Evolutionary conservation across 2,888 invertebrate genomes (phyloP), one percentile per base, ranked within the genome.

Genomic region (Rhorus exstirpatorius): DNA sequence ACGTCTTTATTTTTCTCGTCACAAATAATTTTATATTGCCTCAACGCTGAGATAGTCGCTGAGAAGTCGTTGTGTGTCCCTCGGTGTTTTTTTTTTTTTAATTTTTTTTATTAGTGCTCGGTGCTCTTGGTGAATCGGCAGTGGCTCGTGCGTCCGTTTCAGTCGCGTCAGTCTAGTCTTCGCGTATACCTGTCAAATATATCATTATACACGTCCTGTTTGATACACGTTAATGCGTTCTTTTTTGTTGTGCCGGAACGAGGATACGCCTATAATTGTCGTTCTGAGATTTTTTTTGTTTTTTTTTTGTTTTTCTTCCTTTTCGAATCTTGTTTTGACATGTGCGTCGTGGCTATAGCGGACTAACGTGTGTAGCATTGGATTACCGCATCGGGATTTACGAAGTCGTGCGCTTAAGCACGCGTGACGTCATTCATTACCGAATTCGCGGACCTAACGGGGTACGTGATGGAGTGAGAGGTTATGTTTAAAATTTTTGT

Each of bases 311-410:
- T 65, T 17, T 46, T 26, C 0, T 12, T 19, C 17, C 1, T 44
- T 26, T 14, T 68, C n/a, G 87, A 88, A 89, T 88, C 89, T 90
- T 91, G 90, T 91, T 91, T 91, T 92, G 92, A 91, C 91, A 92
- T 91, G 92, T 92, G 92, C 89, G 88, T 88, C 72, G 72, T 60
- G 49, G 38, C 26, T 49, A 19, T 55, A 31, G 35, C 41, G 83
- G 83, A 84, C 86, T 88, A 87, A 89, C 90, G 89, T 31, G 3
- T 89, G 53, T n/a, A 21, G 10, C 3, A 89, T 90, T 90, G 90
- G 91, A 91, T 91, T 90, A 91, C 86, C 85, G 87, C 86, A 85
- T 85, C 74, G 38, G 41, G 26, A 63, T 58, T 55, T 38, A 46
- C 44, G 24, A 44, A 46, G 46, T 19, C 8, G 41, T 12, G 41